Evolutionary conservation across 1,140 invertebrate species (phyloP), one percentile per base, ranked within the genome.

Genomic region (Megalopta genalis): DNA sequence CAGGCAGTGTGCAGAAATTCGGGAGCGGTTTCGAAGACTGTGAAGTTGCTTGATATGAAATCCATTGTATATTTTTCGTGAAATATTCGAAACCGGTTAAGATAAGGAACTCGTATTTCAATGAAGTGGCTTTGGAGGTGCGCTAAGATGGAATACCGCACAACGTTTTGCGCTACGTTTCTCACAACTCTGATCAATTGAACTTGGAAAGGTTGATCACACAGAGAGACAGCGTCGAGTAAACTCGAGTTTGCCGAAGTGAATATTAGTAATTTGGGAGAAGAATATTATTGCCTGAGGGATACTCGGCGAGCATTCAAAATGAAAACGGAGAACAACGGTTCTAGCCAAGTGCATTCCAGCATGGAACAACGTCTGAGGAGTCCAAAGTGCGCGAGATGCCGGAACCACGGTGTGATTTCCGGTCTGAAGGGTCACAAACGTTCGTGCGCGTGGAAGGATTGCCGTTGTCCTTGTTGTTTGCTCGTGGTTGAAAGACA

Each of bases 381-480:
- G 52, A 97, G 96, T 32, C 97, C 97, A 14, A 98, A 98, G 93
- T 98, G 97, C 90, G 97, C 97, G 1, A 93, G 97, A 12, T 98
- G 97, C 86, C 93, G 97, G 59, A 98, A 98, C 90, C 97, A 98
- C 87, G 97, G 97, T 0, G 96, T 98, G 12, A 97, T 98, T 80
- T 97, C 97, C 0, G 96, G 96, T 85, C 92, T 98, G 65, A 97
- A 97, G 90, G 97, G 97, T 18, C 97, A 98, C 92, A 98, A 98
- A 89, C 94, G 95, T 65, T 93, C 96, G 59, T 96, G 96, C 83
- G 94, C 95, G 1, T 97, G 96, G 96, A 94, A 95, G 70, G 96
- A 97, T 86, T 98, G 97, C 86, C 94, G 95, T 27, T 98, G 97
- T 90, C 95, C 96, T 52, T 97, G 97, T 82, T 98, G 97, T 88